Conservation (phyloP, 2,113 vertebrate genomes). For the Eubucco bourcierii region DNA sequence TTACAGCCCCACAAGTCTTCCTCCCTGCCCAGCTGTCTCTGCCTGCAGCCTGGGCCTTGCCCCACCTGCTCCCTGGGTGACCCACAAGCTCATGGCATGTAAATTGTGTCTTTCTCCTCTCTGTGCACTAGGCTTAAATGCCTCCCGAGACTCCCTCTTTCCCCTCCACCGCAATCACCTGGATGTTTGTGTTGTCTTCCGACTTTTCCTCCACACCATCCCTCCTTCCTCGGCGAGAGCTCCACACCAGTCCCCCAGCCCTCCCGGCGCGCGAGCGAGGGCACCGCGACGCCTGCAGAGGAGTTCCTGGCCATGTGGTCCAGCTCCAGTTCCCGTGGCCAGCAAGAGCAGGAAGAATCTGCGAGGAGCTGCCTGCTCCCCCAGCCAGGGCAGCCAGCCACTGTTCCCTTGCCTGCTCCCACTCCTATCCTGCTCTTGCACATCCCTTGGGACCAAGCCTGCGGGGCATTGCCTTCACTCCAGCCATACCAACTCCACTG, state of each 20-base stretch:
- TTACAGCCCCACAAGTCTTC: not conserved
- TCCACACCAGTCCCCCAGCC: slow-evolving; percentile 59
- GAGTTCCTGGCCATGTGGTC: slow-evolving; percentile 18
- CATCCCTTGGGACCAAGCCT: not conserved
- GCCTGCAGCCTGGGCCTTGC: slow-evolving; percentile 15
- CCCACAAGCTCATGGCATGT: slow-evolving; percentile 58
- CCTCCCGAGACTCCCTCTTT: slow-evolving; percentile 71
- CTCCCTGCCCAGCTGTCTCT: not conserved
- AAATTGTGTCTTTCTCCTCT: slow-evolving; percentile 78
- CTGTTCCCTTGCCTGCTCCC: not conserved
- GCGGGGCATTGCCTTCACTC: not conserved
- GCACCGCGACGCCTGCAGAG: slow-evolving; percentile 46
- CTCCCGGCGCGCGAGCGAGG: not conserved
- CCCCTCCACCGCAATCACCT: slow-evolving; percentile 73
- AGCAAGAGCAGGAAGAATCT: slow-evolving; percentile 61
- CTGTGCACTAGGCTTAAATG: slow-evolving; percentile 90
- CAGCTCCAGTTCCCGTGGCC: slow-evolving; percentile 43
- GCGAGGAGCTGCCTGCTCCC: slow-evolving; percentile 41
- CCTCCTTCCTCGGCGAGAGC: slow-evolving; percentile 78
- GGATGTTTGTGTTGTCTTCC: slow-evolving; percentile 81
- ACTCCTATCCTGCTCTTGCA: not conserved
- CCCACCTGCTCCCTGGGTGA: not conserved
- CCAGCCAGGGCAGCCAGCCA: not conserved
- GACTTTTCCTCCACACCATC: slow-evolving; percentile 77
- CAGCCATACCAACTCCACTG: not conserved